These are phyloP conservation scores for Phymorhynchus buccinoides DNA, from an alignment of 1,140 invertebrate species.

Conservation along the genomic window DNA sequence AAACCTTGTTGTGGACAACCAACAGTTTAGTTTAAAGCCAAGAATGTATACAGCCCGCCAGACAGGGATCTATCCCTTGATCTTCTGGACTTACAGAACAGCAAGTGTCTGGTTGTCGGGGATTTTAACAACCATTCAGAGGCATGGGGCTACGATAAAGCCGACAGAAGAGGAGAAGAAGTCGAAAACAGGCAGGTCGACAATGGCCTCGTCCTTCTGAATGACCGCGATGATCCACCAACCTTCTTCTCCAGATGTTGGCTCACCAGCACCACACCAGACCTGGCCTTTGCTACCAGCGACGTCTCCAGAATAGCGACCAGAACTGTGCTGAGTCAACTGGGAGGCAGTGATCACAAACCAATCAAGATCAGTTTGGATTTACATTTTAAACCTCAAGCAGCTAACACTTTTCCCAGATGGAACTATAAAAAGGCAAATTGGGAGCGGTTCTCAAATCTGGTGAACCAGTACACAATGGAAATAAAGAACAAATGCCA, in stretches of 20 bases:
- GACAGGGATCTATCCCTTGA: conserved; percentile 15
- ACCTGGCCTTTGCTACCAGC: conserved; percentile 22
- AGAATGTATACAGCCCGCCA: background rate
- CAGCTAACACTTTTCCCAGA: no score
- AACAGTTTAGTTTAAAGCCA: no score
- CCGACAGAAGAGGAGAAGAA: conserved; percentile 39
- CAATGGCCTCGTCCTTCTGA: conserved; percentile 29
- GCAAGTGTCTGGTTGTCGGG: conserved; percentile 20
- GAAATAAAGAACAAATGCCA: no score
- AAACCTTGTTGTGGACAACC: background rate
- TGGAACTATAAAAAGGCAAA: conserved; percentile 21
- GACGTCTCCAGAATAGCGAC: background rate
- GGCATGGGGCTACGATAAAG: conserved; percentile 30
- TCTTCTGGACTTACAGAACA: background rate
- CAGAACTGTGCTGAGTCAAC: conserved; percentile 14
- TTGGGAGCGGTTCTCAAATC: background rate
- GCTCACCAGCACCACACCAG: conserved; percentile 29
- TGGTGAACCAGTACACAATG: no score
- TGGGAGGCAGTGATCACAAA: conserved; percentile 25
- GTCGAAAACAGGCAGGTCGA: conserved; percentile 32
- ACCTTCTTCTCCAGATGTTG: conserved; percentile 40
- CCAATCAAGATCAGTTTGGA: background rate
- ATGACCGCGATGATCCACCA: conserved; percentile 27
- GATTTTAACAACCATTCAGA: conserved; percentile 41
- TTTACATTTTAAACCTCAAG: no score